Base-by-base conservation (phyloP, 2,797 vertebrate species). In the Heteromormyrus szaboi region DNA sequence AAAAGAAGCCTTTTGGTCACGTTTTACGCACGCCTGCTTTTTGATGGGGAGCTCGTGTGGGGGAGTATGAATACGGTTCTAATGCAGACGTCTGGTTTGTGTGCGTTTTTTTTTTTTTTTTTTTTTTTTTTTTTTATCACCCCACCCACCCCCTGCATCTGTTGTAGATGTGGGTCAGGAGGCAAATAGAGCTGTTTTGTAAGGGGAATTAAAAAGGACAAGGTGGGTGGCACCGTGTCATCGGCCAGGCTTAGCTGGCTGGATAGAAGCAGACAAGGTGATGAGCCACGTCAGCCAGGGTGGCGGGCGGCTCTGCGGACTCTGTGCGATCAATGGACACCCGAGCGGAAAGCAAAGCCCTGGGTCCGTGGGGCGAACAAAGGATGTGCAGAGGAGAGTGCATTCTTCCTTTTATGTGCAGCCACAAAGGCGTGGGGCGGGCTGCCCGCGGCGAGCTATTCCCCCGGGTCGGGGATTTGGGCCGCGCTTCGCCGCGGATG, bases 331-430 rank as follows among this genome's bases (percentile, higher is more conserved):
- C 93, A 94, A 93, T 93, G 92, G 91, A 90, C 91, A 91, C 48
- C 90, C 68, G 91, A 92, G 90, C 91, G 92, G 92, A 93, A 90
- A 91, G 90, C 92, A 81, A 59, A 83, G 92, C 91, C 91, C 91
- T 46, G 90, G 92, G 93, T 92, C 92, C 90, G 90, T 89, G 91
- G 91, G 93, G 91, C 93, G 93, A 93, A 95, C 94, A 96, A 96
- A 95, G 93, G 92, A 95, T 94, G 93, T 95, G 95, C 95, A 94
- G 92, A 93, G 93, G 92, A 92, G 95, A 95, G 95, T 94, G 93
- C 94, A 95, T 95, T 95, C 94, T 93, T 90, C 56, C 92, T 59
- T 92, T 92, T 92, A 94, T 94, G 95, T 93, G 93, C 79, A 76
- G 91, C 19, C 90, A 95, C 94, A 95, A 95, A 91, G 92, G 94